A percentile compares a stretch with the other conserved stretches of the same genome.
phyloP scores from a whole-genome alignment of 2,888 invertebrate genomes.

The Eulithis testata region DNA sequence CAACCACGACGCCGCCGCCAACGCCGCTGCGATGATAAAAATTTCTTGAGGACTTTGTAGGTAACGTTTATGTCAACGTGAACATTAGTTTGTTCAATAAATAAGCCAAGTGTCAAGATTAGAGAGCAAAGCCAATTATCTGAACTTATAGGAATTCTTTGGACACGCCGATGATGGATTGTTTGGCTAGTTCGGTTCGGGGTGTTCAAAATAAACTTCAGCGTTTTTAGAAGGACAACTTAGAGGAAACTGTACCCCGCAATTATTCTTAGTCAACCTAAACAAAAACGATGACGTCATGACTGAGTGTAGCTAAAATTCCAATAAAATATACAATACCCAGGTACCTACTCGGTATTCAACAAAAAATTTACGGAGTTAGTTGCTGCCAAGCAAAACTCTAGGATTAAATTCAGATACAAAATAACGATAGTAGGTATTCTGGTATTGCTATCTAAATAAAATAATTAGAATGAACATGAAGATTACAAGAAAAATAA shows the following conservation, averaged over 20 bases:
- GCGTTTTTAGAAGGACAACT: conserved; percentile 12
- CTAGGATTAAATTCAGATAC: no score
- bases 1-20: conserved; percentile 32
- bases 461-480: no score
- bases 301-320: no score
- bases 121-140: conserved; percentile 54
- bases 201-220: conserved; percentile 31
- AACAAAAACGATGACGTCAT: no score
- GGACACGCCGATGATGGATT: conserved; percentile 33
- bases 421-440: no score
- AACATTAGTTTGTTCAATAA: conserved; percentile 34
- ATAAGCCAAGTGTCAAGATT: conserved; percentile 41
- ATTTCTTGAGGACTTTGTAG: conserved; percentile 30
- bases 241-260: background rate
- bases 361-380: no score
- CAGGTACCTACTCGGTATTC: no score
- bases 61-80: conserved; percentile 25
- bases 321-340: no score
- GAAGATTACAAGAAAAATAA: background rate
- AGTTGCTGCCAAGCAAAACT: no score
- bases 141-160: conserved; percentile 53
- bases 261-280: no score
- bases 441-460: no score
- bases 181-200: conserved; percentile 39
- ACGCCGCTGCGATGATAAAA: conserved; percentile 36